phyloP scores from a whole-genome alignment of 2,113 vertebrate genomes.

The Hassar affinis region DNA sequence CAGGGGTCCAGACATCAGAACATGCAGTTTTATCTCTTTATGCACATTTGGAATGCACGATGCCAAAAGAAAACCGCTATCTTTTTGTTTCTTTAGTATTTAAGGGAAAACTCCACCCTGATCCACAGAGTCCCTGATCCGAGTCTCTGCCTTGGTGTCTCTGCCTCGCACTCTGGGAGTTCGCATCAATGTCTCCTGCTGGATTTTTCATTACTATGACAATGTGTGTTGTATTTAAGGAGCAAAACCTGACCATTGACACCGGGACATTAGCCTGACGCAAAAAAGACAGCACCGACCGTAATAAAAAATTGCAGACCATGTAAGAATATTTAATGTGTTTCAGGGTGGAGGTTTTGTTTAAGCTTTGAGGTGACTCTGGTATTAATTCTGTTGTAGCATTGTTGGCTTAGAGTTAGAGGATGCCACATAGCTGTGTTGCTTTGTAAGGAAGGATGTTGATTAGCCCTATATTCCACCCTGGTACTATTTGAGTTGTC shows the following conservation, averaged over 20 bases:
- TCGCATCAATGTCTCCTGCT: background rate
- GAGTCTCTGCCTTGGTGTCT: background rate
- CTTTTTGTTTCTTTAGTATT: too few species aligned
- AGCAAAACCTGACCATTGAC: background rate
- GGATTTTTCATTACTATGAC: background rate
- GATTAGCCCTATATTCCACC: slow-evolving; percentile 2
- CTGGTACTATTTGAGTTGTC: background rate
- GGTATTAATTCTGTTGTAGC: background rate
- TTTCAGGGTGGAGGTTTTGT: background rate
- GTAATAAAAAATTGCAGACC: background rate
- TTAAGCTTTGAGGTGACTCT: background rate
- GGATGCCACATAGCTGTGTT: background rate
- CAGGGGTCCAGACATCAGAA: slow-evolving; percentile 39
- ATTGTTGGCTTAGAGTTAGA: background rate
- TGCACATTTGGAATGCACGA: slow-evolving; percentile 3
- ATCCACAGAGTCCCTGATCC: background rate
- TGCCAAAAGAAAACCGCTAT: background rate
- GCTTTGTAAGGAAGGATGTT: background rate
- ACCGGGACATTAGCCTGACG: background rate
- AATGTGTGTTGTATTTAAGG: background rate
- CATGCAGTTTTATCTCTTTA: slow-evolving; percentile 47
- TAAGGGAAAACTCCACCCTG: background rate
- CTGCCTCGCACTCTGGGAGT: background rate
- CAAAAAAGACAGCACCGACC: background rate
- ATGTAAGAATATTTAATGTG: background rate